These are phyloP conservation scores for Cosmia pyralina DNA, from an alignment of 2,888 invertebrate genomes.

Conservation along the genomic window DNA sequence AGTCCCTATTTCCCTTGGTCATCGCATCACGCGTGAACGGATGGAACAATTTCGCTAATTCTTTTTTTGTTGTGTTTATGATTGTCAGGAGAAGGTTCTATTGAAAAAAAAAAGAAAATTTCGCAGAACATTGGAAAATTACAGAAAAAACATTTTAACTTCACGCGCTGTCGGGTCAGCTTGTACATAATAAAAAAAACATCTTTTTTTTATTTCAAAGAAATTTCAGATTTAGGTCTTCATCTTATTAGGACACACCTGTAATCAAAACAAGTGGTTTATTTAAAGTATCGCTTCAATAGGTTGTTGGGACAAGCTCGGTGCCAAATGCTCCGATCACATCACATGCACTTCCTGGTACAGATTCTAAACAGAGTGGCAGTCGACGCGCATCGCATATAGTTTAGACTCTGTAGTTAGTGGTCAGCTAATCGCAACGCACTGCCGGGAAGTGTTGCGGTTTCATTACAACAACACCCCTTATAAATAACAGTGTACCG, in stretches of 20 bases:
- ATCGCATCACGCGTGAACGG: too few relatives aligned
- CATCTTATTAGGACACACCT: slow-evolving; percentile 26
- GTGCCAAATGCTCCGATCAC: slow-evolving; percentile 77
- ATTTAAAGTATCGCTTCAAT: slow-evolving; percentile 68
- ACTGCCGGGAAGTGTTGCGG: slow-evolving; percentile 73
- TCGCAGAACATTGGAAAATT: too few relatives aligned
- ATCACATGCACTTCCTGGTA: slow-evolving; percentile 78
- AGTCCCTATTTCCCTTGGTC: too few relatives aligned
- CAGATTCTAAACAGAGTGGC: slow-evolving; percentile 67
- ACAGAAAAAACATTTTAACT: too few relatives aligned
- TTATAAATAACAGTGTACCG: slow-evolving; percentile 74
- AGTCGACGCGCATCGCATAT: slow-evolving; percentile 65
- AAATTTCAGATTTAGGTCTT: neutral
- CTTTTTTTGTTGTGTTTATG: too few relatives aligned
- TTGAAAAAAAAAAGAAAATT: too few relatives aligned
- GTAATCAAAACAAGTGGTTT: slow-evolving; percentile 57
- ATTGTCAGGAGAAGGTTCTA: too few relatives aligned
- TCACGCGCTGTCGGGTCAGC: too few relatives aligned
- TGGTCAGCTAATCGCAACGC: slow-evolving; percentile 69
- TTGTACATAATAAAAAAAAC: too few relatives aligned
- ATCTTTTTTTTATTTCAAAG: neutral
- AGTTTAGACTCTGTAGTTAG: slow-evolving; percentile 72
- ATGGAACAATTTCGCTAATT: too few relatives aligned
- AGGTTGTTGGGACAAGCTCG: slow-evolving; percentile 74
- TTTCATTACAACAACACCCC: slow-evolving; percentile 74